These are phyloP conservation scores for Eidolon dupreanum DNA, from an alignment of 2,797 vertebrate species.

Conservation along the genomic window DNA sequence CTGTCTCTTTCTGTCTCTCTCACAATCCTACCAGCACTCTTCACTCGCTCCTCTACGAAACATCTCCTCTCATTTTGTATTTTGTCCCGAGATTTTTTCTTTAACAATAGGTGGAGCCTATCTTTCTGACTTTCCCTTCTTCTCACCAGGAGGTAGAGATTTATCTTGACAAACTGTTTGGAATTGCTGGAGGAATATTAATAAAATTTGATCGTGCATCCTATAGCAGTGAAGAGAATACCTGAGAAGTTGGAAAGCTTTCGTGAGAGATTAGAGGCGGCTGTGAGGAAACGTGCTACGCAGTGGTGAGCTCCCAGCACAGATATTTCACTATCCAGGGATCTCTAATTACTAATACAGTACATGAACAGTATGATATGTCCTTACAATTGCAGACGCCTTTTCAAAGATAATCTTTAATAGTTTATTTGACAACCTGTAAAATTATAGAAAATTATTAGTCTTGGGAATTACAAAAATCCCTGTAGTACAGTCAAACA, in stretches of 20 bases:
- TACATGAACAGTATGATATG: constrained; percentile 89
- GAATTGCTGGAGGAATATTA: constrained; percentile 84
- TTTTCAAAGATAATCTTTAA: constrained; percentile 92
- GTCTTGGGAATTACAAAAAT: constrained; percentile 91
- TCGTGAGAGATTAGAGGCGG: constrained; percentile 83
- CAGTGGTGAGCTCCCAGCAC: constrained; percentile 83
- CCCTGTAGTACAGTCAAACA: constrained; percentile 88
- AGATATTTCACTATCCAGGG: constrained; percentile 87
- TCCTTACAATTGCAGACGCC: constrained; percentile 88
- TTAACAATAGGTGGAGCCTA: constrained; percentile 59
- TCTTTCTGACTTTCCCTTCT: constrained; percentile 76
- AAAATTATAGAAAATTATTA: constrained; percentile 92
- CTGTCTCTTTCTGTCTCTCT: no score
- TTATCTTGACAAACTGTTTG: constrained; percentile 79
- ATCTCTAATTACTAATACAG: constrained; percentile 90
- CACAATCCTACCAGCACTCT: not conserved
- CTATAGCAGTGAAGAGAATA: constrained; percentile 72
- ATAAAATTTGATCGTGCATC: constrained; percentile 83
- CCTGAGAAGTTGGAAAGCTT: constrained; percentile 85
- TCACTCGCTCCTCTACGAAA: not conserved
- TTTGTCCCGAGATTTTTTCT: constrained; percentile 59
- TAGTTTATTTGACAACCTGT: constrained; percentile 92
- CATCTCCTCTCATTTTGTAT: not conserved
- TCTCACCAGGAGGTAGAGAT: constrained; percentile 79
- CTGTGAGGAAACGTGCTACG: constrained; percentile 84